Evolutionary conservation across 2,113 vertebrate species (phyloP).

Genomic region (Dipodomys stephensi): DNA sequence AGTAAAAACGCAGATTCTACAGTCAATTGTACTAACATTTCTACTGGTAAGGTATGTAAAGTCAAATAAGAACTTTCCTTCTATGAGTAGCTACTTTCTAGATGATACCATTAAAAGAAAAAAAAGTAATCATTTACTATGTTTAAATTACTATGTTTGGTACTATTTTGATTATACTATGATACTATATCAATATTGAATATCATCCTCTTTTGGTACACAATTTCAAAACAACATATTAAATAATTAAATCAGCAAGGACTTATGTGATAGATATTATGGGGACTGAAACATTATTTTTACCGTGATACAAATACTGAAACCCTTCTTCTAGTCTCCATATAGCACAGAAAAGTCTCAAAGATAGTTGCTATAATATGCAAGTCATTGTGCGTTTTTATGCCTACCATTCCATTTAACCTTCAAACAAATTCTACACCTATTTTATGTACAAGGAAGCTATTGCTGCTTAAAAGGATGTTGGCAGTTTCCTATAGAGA

Average conservation of each 20-base stretch:
- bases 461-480: not conserved
- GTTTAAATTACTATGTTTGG: not conserved
- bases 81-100: not conserved
- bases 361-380: not conserved
- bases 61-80: not conserved
- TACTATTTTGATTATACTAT: not conserved
- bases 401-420: not conserved
- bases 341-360: not conserved
- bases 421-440: not conserved
- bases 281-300: not conserved
- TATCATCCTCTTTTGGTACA: not conserved
- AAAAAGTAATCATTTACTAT: not conserved
- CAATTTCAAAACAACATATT: not conserved
- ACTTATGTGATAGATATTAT: not conserved
- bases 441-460: not conserved
- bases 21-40: not conserved
- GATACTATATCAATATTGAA: conserved; percentile 1
- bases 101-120: not conserved
- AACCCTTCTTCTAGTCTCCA: not conserved
- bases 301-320: not conserved
- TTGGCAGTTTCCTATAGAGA: not conserved
- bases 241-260: not conserved
- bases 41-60: not conserved
- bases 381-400: not conserved
- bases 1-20: not conserved